phyloP scores from a whole-genome alignment of 2,113 vertebrate species.

The Loxodonta africana region DNA sequence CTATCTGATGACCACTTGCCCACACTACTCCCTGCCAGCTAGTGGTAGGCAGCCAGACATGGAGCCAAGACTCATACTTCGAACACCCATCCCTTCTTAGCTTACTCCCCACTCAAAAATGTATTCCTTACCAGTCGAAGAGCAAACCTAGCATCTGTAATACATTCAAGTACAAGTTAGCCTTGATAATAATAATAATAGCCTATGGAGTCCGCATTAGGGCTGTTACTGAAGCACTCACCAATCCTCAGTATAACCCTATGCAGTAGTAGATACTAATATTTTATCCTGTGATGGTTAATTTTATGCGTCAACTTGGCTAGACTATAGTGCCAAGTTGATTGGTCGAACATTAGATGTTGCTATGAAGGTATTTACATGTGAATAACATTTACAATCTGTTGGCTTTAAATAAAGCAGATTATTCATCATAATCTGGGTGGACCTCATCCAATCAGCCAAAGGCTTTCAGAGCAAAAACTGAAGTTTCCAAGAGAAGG shows the following conservation, averaged over 20 bases:
- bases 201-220: background rate
- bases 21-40: background rate
- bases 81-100: background rate
- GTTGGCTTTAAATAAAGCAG: background rate
- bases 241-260: background rate
- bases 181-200: background rate
- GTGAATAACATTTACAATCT: too few relatives aligned
- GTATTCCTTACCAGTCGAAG: background rate
- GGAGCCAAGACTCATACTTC: background rate
- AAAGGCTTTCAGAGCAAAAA: background rate
- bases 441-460: too few relatives aligned
- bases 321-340: background rate
- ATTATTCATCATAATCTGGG: background rate
- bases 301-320: background rate
- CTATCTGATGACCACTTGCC: background rate
- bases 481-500: too few relatives aligned
- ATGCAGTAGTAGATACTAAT: background rate
- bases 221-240: background rate
- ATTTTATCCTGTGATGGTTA: background rate
- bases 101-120: background rate
- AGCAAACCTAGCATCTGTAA: background rate
- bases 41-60: too few relatives aligned
- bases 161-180: background rate
- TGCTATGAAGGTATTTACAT: background rate
- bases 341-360: background rate